Base-by-base conservation (phyloP, 1,140 invertebrate species). In the Euglossa dilemma region DNA sequence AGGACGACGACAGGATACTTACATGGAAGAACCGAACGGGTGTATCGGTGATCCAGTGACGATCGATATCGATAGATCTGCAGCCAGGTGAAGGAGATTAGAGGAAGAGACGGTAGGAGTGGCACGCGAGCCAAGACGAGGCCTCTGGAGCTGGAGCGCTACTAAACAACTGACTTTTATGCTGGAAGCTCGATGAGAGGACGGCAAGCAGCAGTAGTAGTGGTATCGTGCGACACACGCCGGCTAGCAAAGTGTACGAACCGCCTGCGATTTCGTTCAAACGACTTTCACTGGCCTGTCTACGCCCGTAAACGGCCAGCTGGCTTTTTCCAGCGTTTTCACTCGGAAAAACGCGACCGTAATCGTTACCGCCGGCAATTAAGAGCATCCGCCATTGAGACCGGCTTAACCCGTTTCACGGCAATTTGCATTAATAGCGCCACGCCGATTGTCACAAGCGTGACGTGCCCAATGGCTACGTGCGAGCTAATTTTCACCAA, bases 101-200 rank as follows among this genome's bases (percentile, higher is more conserved):
- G 45, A 52, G 36, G 54, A 16, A 28, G 50, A 70, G 11, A 45
- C 73, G 5, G 9, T 5, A 80, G 67, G 81, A 87, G 76, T 77
- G 81, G 59, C 59, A 67, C 75, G 52, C 63, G 69, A 47, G 56
- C 69, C 36, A 61, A 87, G 80, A 83, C 86, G 75, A 87, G 59
- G 75, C 86, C 72, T 78, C 80, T 73, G 87, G 72, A 75, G 86
- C 66, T 74, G 85, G 87, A 91, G 72, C 83, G 84, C 83, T 84
- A 91, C 91, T 90, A 91, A 91, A 91, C 88, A 89, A 92, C 89
- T 86, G 91, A 91, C 81, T 89, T 87, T 91, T 90, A 89, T 74
- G 88, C 87, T 89, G 87, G 87, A 91, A 78, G 81, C 80, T 83
- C 79, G 83, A 88, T 80, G 82, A 90, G 89, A 88, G 78, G 80